phyloP scores from a whole-genome alignment of 2,113 vertebrate genomes.

The Lamprotornis superbus region DNA sequence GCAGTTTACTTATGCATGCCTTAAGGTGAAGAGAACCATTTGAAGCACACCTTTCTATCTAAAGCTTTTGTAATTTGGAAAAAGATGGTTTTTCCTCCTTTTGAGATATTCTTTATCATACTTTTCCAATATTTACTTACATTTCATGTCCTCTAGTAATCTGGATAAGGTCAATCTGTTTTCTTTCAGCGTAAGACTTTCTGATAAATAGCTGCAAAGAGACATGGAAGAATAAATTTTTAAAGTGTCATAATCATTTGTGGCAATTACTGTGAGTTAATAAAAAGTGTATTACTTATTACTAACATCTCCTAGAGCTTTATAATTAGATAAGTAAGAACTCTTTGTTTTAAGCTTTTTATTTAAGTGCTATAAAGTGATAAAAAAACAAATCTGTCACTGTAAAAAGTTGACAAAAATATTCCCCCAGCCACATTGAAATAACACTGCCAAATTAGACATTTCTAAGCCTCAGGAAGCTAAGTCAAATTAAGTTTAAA shows the following conservation, averaged over 20 bases:
- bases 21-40: neutral
- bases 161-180: conserved; percentile 78
- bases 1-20: neutral
- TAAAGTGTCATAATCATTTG: neutral
- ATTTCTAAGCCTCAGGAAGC: neutral
- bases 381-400: neutral
- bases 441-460: neutral
- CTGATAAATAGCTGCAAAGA: conserved; percentile 85
- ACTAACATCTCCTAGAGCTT: neutral
- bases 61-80: neutral
- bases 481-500: neutral
- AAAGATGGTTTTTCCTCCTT: neutral
- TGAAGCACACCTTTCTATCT: neutral
- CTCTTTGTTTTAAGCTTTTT: neutral
- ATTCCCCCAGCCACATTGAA: fast-evolving
- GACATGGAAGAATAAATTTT: neutral
- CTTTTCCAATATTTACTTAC: conserved; percentile 76
- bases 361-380: neutral
- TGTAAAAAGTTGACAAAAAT: fast-evolving
- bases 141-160: conserved; percentile 88
- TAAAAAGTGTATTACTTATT: neutral
- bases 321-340: neutral
- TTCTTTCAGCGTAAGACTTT: conserved; percentile 85
- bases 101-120: neutral
- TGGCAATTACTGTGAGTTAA: neutral